Conservation (phyloP, 2,797 vertebrate genomes). For the Anomalospiza imberbis region DNA sequence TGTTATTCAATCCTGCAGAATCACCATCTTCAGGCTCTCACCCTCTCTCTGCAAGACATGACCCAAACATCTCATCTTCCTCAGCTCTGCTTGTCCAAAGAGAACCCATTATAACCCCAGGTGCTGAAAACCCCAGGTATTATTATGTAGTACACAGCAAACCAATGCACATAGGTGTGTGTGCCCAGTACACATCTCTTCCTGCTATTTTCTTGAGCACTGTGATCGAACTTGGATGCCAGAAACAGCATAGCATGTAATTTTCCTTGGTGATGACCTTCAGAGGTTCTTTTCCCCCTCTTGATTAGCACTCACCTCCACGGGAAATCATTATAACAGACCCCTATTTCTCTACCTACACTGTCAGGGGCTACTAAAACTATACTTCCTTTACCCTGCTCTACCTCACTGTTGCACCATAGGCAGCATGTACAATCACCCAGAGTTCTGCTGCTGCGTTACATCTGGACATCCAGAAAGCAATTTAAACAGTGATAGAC, state of each 20-base stretch:
- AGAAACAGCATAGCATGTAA: not conserved
- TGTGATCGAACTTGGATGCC: not conserved
- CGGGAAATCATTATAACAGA: constrained; percentile 38
- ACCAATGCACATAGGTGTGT: not conserved
- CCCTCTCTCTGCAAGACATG: constrained; percentile 20
- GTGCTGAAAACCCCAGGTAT: constrained; percentile 4
- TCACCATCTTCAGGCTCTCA: constrained; percentile 24
- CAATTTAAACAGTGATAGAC: not conserved
- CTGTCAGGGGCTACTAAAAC: constrained; percentile 27
- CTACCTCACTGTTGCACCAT: not conserved
- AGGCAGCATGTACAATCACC: not conserved
- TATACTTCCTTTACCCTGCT: not conserved
- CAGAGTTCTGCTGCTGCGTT: not conserved
- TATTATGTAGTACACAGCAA: not conserved
- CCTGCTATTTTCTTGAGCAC: not conserved
- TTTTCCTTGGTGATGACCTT: constrained; percentile 34
- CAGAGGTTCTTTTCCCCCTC: not conserved
- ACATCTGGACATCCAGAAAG: not conserved
- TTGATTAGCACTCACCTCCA: not conserved
- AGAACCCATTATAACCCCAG: constrained; percentile 66
- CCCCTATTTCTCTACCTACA: not conserved
- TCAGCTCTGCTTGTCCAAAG: constrained; percentile 48
- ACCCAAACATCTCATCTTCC: constrained; percentile 60
- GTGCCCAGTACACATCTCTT: not conserved
- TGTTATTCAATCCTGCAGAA: constrained; percentile 45